Evolutionary conservation across 2,113 vertebrate species (phyloP), one percentile per base, ranked within the genome.

Genomic region (Ammodytes marinus): DNA sequence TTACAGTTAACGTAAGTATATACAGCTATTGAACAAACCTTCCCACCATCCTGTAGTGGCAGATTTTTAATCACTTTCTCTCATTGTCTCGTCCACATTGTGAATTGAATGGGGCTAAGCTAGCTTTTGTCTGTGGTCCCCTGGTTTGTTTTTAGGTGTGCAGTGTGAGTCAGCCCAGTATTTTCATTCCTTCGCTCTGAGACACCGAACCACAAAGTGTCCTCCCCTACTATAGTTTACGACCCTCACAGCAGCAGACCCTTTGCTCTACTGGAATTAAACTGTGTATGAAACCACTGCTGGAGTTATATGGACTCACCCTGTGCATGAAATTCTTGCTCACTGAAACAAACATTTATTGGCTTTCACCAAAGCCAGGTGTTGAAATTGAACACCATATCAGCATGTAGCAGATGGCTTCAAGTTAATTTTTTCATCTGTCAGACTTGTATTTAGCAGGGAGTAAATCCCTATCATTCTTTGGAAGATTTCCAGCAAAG

Each of bases 111-210:
- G 19, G 6, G 5, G n/a, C 69, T 35, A 39, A 77, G 70, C 68
- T 60, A 59, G 66, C 57, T 55, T 88, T 78, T 86, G 72, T 89
- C 65, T 85, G 75, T 17, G 11, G 47, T 53, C 49, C 37, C 13
- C 50, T 67, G 59, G 11, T 82, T 66, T 88, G 80, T 84, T 85
- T 89, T 72, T 67, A 76, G 45, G 45, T 72, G 77, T 65, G 5
- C 27, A 5, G 17, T 49, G 66, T 92, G 92, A 93, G 73, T 93
- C 92, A 91, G 5, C 5, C 7, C 19, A 47, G 64, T 85, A 79
- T 92, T 90, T 80, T 90, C 91, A 90, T 95, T 94, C 90, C 89
- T 81, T 27, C 3, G 5, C 54, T 73, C 57, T 93, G 86, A 92
- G 69, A 79, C 65, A 70, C 42, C 59, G 73, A 71, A 57, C 68